Percentiles rank a stretch among this genome's conserved stretches.
These are phyloP conservation scores for Pocillopora damicornis DNA, from an alignment of 64 coral and sea anemone genomes.

Conservation along the genomic window DNA sequence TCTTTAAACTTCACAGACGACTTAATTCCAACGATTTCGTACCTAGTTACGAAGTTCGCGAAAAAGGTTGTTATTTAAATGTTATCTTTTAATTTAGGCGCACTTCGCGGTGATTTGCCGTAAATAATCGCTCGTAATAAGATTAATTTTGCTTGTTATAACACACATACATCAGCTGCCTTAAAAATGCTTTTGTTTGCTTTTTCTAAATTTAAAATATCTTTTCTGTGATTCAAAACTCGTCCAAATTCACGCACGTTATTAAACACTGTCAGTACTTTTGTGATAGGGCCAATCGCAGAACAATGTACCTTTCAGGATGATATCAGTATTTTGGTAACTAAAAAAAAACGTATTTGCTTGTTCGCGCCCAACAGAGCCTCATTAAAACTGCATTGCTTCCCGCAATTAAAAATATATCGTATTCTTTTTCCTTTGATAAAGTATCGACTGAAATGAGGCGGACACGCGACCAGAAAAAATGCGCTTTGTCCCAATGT, in stretches of 20 bases:
- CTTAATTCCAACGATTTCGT: neutral
- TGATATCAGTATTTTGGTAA: conserved; percentile 4
- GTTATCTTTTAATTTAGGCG: conserved; percentile 40
- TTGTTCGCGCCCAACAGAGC: conserved; percentile 39
- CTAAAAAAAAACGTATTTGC: conserved; percentile 18
- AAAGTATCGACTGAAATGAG: conserved; percentile 61
- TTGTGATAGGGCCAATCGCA: neutral
- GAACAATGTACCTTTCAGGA: neutral
- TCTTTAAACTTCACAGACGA: neutral
- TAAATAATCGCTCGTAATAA: conserved; percentile 80
- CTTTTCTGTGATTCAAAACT: neutral
- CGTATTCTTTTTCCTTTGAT: conserved; percentile 62
- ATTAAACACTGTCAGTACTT: neutral
- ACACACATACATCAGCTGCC: conserved; percentile 28
- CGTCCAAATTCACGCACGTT: neutral
- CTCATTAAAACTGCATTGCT: conserved; percentile 51
- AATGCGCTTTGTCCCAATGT: conserved; percentile 63
- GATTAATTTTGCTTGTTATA: conserved; percentile 85
- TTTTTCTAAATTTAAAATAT: conserved; percentile 4
- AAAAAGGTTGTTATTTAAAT: neutral
- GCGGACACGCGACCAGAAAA: conserved; percentile 83
- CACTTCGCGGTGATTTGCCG: conserved; percentile 18
- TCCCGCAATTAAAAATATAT: conserved; percentile 68
- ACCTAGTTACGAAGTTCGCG: conserved; percentile 3
- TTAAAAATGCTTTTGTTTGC: conserved; percentile 30